These are phyloP conservation scores for Carposina sasakii DNA, from an alignment of 1,140 invertebrate species.

Conservation along the genomic window DNA sequence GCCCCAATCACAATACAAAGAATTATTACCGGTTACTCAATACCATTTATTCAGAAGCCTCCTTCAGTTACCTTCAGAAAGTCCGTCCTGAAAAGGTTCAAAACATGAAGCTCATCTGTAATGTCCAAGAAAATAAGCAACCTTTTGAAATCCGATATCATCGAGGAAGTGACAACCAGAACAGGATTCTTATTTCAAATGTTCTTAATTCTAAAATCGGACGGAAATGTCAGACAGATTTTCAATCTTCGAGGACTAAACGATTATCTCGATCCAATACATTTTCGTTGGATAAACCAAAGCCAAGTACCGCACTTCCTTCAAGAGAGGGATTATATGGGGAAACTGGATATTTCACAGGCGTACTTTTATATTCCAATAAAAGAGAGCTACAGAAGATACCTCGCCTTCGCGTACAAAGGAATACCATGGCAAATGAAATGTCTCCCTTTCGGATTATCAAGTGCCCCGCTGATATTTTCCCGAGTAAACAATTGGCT, in stretches of 20 bases:
- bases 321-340: conserved; percentile 26
- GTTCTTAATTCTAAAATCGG: conserved; percentile 12
- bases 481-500: conserved; percentile 9
- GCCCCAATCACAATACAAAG: conserved; percentile 6
- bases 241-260: conserved; percentile 27
- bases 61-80: background rate
- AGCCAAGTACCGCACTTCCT: conserved; percentile 15
- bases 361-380: conserved; percentile 40
- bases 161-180: conserved; percentile 13
- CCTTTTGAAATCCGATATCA: conserved; percentile 6
- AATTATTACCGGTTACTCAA: conserved; percentile 6
- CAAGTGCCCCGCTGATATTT: conserved; percentile 9
- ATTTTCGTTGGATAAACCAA: conserved; percentile 22
- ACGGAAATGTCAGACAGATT: background rate
- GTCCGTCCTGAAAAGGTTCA: background rate
- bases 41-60: conserved; percentile 4
- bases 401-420: conserved; percentile 28
- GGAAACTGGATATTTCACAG: conserved; percentile 33
- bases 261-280: conserved; percentile 4
- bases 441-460: conserved; percentile 29
- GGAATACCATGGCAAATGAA: conserved; percentile 33
- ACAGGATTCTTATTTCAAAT: conserved; percentile 11
- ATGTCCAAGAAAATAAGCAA: background rate
- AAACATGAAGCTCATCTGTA: background rate
- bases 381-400: conserved; percentile 24